These are phyloP conservation scores for Lycaena phlaeas DNA, from an alignment of 2,888 invertebrate species.

Conservation along the genomic window DNA sequence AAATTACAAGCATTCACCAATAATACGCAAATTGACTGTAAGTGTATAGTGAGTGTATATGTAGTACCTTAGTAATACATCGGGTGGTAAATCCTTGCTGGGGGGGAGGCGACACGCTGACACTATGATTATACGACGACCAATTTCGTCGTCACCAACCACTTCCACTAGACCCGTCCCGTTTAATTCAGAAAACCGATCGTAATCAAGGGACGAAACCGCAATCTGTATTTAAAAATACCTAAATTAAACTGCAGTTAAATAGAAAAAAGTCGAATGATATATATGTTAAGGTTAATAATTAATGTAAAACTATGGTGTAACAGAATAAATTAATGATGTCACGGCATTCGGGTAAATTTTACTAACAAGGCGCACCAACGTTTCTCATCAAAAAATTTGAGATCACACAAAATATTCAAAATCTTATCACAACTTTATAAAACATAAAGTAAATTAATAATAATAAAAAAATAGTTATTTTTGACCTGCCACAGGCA, in stretches of 20 bases:
- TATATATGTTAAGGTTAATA: too few relatives aligned
- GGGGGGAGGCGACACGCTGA: conserved; percentile 90
- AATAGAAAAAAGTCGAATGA: neutral
- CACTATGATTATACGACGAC: conserved; percentile 95
- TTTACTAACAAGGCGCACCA: too few relatives aligned
- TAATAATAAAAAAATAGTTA: too few relatives aligned
- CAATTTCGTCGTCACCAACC: conserved; percentile 79
- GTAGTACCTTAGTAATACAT: conserved; percentile 47
- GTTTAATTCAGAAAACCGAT: conserved; percentile 41
- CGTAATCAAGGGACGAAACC: conserved; percentile 35
- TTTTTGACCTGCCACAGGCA: too few relatives aligned
- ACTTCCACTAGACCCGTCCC: conserved; percentile 70
- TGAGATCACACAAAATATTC: too few relatives aligned
- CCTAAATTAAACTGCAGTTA: conserved; percentile 4
- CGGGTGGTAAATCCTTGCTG: conserved; percentile 81
- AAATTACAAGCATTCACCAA: too few relatives aligned
- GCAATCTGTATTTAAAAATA: conserved; percentile 47
- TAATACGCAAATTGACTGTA: too few relatives aligned
- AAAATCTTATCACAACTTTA: too few relatives aligned
- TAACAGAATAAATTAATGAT: neutral
- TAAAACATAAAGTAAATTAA: too few relatives aligned
- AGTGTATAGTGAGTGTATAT: neutral
- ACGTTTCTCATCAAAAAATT: too few relatives aligned
- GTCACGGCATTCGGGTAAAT: too few relatives aligned
- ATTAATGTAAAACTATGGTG: too few relatives aligned